phyloP scores from a whole-genome alignment of 2,888 invertebrate genomes.

The Epiblema foenella region DNA sequence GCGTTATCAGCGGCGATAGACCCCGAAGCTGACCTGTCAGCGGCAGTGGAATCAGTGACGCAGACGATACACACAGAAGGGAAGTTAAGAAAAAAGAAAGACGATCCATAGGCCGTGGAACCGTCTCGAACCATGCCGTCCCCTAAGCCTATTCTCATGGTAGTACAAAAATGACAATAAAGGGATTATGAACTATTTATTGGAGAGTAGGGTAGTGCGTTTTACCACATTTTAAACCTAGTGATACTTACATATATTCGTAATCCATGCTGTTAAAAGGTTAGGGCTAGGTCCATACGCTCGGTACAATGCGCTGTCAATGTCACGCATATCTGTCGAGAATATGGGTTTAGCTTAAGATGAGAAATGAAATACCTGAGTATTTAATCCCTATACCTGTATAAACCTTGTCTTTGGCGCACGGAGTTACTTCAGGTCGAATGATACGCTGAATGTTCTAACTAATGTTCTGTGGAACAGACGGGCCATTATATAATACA shows the following conservation, averaged over 20 bases:
- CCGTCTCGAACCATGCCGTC: constrained; percentile 49
- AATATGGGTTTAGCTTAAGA: background rate
- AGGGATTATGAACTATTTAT: constrained; percentile 43
- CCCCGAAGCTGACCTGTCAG: constrained; percentile 87
- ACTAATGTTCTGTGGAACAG: background rate
- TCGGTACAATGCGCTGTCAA: background rate
- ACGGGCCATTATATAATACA: background rate
- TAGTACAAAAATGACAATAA: constrained; percentile 72
- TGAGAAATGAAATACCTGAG: background rate
- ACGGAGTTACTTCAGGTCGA: background rate
- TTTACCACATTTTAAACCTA: constrained; percentile 39
- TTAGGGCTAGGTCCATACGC: background rate
- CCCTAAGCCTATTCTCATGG: constrained; percentile 56
- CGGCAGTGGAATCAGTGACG: constrained; percentile 95
- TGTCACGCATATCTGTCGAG: background rate
- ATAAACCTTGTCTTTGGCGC: too few relatives aligned
- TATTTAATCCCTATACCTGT: too few relatives aligned
- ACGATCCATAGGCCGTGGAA: constrained; percentile 82
- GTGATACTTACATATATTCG: constrained; percentile 10
- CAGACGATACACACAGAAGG: constrained; percentile 96
- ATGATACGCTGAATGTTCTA: background rate
- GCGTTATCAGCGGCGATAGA: constrained; percentile 92
- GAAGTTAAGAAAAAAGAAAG: constrained; percentile 93
- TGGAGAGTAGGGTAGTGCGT: constrained; percentile 39
- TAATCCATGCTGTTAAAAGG: constrained; percentile 1